Conservation (phyloP, 1,140 invertebrate genomes). For the Lordiphosa clarofinis region DNA sequence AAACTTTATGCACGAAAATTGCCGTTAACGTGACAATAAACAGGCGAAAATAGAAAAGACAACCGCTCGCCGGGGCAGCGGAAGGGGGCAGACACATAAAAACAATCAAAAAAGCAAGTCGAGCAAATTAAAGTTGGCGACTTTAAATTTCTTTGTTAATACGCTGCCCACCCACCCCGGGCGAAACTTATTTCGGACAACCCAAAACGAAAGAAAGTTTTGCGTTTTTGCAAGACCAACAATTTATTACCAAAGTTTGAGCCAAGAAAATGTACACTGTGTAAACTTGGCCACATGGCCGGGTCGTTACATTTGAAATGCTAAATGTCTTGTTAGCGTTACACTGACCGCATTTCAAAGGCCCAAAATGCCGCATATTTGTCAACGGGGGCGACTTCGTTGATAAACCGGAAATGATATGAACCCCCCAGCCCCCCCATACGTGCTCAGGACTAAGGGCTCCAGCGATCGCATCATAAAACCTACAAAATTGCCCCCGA, state of each 20-base stretch:
- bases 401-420: slow-evolving; percentile 69
- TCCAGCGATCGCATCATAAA: slow-evolving; percentile 68
- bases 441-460: slow-evolving; percentile 11
- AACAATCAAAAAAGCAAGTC: slow-evolving; percentile 50
- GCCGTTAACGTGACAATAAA: slow-evolving; percentile 75
- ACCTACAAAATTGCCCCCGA: slow-evolving; percentile 51
- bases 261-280: slow-evolving; percentile 41
- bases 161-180: slow-evolving; percentile 7
- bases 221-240: slow-evolving; percentile 42
- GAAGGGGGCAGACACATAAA: slow-evolving; percentile 22
- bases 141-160: slow-evolving; percentile 72
- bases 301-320: slow-evolving; percentile 45
- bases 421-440: slow-evolving; percentile 6
- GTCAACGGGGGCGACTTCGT: slow-evolving; percentile 41
- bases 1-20: slow-evolving; percentile 71
- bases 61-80: slow-evolving; percentile 1
- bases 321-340: slow-evolving; percentile 65
- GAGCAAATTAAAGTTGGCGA: slow-evolving; percentile 61
- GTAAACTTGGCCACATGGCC: slow-evolving; percentile 44
- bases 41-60: slow-evolving; percentile 40
- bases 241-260: slow-evolving; percentile 72
- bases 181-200: slow-evolving; percentile 24
- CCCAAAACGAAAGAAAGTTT: slow-evolving; percentile 27
- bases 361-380: slow-evolving; percentile 62
- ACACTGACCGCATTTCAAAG: slow-evolving; percentile 69